Evolutionary conservation across 2,113 vertebrate genomes (phyloP), one percentile per base, ranked within the genome.

Genomic region (Coreoperca whiteheadi): DNA sequence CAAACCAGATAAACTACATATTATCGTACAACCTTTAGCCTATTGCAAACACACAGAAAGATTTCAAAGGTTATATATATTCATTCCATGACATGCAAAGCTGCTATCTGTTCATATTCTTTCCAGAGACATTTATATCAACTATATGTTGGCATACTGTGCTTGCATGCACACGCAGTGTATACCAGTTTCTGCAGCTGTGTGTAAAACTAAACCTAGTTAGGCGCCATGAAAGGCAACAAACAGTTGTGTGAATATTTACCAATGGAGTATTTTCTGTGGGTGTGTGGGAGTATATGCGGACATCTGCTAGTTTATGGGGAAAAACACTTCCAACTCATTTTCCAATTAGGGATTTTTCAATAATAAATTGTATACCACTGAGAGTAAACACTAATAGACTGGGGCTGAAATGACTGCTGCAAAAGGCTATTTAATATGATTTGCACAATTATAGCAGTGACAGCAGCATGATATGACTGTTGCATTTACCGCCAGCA

Each of bases 221-320:
- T 21, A 28, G 23, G 6, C 14, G 25, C 53, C 1, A 0, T 30
- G 20, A 6, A 30, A 21, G 15, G 4, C 37, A 23, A 60, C 39
- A 67, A 50, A 41, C 46, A 20, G n/a, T 10, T 53, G 68, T 56
- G 21, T 68, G n/a, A 51, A 67, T 74, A 70, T 70, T 57, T 39
- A n/a, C 7, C 39, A 1, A 53, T 11, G 46, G 16, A 71, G 8
- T 25, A 14, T 6, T 74, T 50, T 0, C 9, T 28, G 61, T 73
- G n/a, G 63, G 34, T 6, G 32, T 69, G 15, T 53, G n/a, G 50
- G 8, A 50, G 34, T 37, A 41, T 48, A 54, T 69, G 25, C 59
- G 34, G 70, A 74, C 87, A 83, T 85, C 56, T 82, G 21, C 18
- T 75, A 64, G 63, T 77, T 50, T 61, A 57, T 51, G 53, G 43